Conservation (phyloP, 2,797 vertebrate species). For the Brachymystax lenok region DNA sequence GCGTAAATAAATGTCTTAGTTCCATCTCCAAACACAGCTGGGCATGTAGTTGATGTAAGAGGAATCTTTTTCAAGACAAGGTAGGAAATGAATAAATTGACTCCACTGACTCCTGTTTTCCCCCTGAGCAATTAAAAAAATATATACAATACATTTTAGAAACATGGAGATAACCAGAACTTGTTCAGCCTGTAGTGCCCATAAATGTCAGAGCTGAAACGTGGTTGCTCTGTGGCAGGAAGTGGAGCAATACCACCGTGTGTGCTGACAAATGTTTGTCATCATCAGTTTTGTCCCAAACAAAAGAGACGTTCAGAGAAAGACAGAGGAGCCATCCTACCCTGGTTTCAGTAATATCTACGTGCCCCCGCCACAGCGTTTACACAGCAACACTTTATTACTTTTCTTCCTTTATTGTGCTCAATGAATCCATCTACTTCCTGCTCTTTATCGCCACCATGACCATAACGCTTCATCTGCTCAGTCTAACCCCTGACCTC, state of each 20-base stretch:
- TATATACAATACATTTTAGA: neutral
- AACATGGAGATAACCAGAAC: neutral
- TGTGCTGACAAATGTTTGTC: neutral
- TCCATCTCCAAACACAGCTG: too few species aligned
- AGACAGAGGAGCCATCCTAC: neutral
- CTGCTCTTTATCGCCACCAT: too few species aligned
- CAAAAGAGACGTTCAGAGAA: constrained; percentile 1
- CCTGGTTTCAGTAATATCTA: constrained; percentile 27
- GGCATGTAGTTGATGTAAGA: too few species aligned
- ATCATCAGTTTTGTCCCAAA: neutral
- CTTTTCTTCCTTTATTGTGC: too few species aligned
- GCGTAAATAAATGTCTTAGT: too few species aligned
- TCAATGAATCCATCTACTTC: too few species aligned
- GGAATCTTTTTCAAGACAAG: neutral
- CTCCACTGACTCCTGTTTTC: too few species aligned
- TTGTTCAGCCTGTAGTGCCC: neutral
- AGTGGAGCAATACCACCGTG: neutral
- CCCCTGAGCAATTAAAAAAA: neutral
- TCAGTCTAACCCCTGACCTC: too few species aligned
- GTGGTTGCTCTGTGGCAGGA: neutral
- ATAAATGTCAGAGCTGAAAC: neutral
- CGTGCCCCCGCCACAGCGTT: neutral
- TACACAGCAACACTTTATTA: too few species aligned
- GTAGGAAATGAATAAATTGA: neutral
- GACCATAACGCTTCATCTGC: too few species aligned